Conservation (phyloP, 2,797 vertebrate species). For the Aselliscus stoliczkanus region DNA sequence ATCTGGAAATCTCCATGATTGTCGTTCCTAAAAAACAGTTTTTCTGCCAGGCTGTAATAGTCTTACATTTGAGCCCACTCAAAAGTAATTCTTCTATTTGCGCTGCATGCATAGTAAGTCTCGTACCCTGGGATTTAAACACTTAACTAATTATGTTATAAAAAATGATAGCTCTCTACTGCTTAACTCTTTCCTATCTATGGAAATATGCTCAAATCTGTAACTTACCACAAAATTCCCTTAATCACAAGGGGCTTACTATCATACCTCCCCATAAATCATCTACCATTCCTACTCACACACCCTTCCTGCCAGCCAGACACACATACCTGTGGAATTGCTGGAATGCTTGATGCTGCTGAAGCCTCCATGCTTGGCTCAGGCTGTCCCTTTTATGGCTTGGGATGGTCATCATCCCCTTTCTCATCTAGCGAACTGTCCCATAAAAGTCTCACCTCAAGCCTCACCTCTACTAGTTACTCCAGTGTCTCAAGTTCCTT, state of each 20-base stretch:
- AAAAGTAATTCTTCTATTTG: background rate
- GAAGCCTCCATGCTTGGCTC: background rate
- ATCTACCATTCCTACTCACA: background rate
- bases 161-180: background rate
- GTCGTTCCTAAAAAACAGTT: background rate
- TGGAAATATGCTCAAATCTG: background rate
- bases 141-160: background rate
- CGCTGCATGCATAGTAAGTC: background rate
- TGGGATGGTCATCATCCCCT: background rate
- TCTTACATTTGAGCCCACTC: background rate
- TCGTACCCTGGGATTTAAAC: background rate
- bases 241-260: background rate
- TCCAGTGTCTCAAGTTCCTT: background rate
- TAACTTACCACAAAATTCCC: background rate
- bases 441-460: no score
- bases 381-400: background rate
- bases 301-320: background rate
- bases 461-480: background rate
- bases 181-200: background rate
- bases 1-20: background rate
- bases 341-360: background rate
- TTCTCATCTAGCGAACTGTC: background rate
- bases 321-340: background rate
- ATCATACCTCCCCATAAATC: background rate
- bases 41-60: background rate